Evolutionary conservation across 2,888 invertebrate species (phyloP).

Genomic region (Aphidoletes aphidimyza): DNA sequence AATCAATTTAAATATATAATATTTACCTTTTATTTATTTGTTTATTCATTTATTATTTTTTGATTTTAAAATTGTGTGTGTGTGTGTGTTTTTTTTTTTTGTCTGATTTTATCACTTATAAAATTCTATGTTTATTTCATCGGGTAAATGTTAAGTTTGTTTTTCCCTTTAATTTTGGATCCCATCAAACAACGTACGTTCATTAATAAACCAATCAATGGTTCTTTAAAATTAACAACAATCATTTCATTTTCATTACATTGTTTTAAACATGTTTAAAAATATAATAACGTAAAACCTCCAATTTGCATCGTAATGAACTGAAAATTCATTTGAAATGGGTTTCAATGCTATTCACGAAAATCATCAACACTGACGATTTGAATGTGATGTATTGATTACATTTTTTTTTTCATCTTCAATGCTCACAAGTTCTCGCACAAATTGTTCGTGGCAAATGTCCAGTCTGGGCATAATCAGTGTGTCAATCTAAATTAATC

Average conservation of each 20-base stretch:
- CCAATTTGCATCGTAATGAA: background rate
- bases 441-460: no score
- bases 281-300: background rate
- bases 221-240: constrained; percentile 28
- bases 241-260: background rate
- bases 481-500: no score
- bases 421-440: no score
- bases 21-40: background rate
- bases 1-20: constrained; percentile 35
- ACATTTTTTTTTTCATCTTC: no score
- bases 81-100: constrained; percentile 15
- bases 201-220: constrained; percentile 24
- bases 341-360: no score
- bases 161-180: background rate
- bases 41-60: background rate
- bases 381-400: no score
- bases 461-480: no score
- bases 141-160: background rate
- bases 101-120: constrained; percentile 7
- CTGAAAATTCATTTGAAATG: no score
- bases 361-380: no score
- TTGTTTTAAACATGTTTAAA: background rate
- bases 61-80: constrained; percentile 20
- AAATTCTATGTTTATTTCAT: constrained; percentile 10
- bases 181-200: background rate